Percentiles rank a stretch among this genome's conserved stretches.
These are phyloP conservation scores for Glareola pratincola DNA, from an alignment of 2,113 vertebrate species.

Conservation along the genomic window DNA sequence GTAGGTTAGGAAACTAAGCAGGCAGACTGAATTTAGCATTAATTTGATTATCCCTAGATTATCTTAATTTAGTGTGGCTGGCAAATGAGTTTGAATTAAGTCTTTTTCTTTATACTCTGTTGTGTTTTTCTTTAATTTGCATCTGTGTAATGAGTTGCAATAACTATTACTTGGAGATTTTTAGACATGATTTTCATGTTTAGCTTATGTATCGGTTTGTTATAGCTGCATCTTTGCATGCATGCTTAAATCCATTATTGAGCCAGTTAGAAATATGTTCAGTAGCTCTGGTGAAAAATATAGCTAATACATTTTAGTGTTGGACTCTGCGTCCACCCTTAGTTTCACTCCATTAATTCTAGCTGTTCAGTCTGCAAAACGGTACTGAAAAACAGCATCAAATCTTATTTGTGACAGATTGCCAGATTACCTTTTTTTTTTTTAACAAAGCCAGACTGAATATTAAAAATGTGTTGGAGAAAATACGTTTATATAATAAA, in stretches of 20 bases:
- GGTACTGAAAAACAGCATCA: neutral
- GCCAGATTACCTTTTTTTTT: neutral
- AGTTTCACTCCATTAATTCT: constrained; percentile 15
- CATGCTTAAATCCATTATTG: neutral
- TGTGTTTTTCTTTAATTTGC: neutral
- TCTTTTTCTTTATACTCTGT: neutral
- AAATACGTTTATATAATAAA: constrained; percentile 48
- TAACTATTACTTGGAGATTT: neutral
- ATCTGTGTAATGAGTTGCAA: neutral
- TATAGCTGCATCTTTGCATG: neutral
- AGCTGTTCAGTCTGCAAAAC: neutral
- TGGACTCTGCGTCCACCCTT: neutral
- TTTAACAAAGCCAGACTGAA: constrained; percentile 20
- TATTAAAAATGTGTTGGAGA: constrained; percentile 38
- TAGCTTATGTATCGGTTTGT: neutral
- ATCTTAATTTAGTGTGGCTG: neutral
- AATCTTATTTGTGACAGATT: neutral
- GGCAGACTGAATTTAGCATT: neutral
- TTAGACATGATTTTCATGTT: neutral
- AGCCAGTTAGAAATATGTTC: constrained; percentile 7
- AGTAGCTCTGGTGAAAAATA: neutral
- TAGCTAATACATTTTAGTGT: neutral
- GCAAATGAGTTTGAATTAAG: neutral
- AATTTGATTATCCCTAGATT: neutral
- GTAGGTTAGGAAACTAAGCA: neutral